phyloP scores from a whole-genome alignment of 2,797 vertebrate genomes.

The Spinibarbus caldwelli region DNA sequence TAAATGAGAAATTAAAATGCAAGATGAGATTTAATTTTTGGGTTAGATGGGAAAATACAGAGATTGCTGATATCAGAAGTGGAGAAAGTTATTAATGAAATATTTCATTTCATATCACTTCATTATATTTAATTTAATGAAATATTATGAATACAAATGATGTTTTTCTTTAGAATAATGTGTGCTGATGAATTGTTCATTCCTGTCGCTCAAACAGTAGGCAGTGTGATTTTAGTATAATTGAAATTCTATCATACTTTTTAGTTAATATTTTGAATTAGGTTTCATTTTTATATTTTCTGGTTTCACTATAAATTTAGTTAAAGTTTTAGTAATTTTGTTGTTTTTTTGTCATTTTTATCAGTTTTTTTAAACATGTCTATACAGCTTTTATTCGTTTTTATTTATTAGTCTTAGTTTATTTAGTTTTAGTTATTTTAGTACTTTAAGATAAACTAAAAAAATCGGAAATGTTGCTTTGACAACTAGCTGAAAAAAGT shows the following conservation, averaged over 20 bases:
- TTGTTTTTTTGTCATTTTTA: background rate
- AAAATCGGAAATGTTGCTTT: background rate
- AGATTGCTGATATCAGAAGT: too few relatives aligned
- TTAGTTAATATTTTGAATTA: background rate
- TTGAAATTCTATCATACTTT: background rate
- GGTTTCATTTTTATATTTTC: background rate
- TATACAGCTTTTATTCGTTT: background rate
- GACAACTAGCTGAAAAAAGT: background rate
- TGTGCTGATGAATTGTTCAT: too few relatives aligned
- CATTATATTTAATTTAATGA: background rate
- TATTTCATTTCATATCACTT: too few relatives aligned
- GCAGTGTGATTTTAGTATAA: background rate
- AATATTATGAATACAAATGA: too few relatives aligned
- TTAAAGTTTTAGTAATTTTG: background rate
- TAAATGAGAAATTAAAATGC: too few relatives aligned
- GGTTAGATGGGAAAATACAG: background rate
- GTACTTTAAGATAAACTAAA: background rate
- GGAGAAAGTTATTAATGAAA: background rate
- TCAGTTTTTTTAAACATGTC: background rate
- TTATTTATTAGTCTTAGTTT: background rate
- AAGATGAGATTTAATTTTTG: background rate
- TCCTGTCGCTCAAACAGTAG: background rate
- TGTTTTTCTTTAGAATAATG: background rate
- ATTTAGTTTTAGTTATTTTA: background rate
- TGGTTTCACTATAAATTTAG: background rate